Evolutionary conservation across 23 tunicate species (phyloP).

Genomic region (Botrylloides violaceus): DNA sequence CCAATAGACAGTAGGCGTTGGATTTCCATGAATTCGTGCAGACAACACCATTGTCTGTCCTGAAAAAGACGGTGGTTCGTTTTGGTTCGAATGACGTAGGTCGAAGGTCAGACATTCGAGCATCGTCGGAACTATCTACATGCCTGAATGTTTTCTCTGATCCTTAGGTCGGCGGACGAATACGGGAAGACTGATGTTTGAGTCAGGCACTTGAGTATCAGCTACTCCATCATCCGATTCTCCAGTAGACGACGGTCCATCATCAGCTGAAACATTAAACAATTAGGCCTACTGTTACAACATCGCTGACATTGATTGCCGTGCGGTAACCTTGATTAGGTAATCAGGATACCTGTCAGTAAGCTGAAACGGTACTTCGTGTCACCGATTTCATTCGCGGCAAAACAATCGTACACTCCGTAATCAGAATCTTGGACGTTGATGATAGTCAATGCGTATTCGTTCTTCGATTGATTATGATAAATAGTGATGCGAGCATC

Average conservation of each 20-base stretch:
- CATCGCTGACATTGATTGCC: too few relatives aligned
- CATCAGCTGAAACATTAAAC: background rate
- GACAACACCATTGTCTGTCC: conserved; percentile 42
- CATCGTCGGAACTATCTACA: background rate
- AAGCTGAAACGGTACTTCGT: conserved; percentile 41
- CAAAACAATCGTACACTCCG: conserved; percentile 72
- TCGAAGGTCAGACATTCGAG: background rate
- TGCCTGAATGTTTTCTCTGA: conserved; percentile 11
- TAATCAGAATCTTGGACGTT: conserved; percentile 17
- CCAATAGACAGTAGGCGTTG: conserved; percentile 77
- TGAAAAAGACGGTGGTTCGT: background rate
- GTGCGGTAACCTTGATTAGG: background rate
- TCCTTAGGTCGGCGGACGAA: conserved; percentile 5
- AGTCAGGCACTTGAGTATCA: background rate
- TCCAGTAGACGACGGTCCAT: conserved; percentile 1
- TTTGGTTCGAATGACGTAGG: too few relatives aligned
- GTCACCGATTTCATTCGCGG: conserved; percentile 83
- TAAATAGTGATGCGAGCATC: conserved; percentile 13
- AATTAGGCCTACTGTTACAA: too few relatives aligned
- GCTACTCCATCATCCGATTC: conserved; percentile 10
- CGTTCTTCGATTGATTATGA: conserved; percentile 12
- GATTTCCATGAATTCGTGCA: conserved; percentile 62
- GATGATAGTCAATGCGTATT: conserved; percentile 4
- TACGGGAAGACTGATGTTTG: conserved; percentile 1
- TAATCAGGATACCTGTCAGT: conserved; percentile 15